phyloP scores from a whole-genome alignment of 2,888 invertebrate species.

The Exocentrus adspersus region DNA sequence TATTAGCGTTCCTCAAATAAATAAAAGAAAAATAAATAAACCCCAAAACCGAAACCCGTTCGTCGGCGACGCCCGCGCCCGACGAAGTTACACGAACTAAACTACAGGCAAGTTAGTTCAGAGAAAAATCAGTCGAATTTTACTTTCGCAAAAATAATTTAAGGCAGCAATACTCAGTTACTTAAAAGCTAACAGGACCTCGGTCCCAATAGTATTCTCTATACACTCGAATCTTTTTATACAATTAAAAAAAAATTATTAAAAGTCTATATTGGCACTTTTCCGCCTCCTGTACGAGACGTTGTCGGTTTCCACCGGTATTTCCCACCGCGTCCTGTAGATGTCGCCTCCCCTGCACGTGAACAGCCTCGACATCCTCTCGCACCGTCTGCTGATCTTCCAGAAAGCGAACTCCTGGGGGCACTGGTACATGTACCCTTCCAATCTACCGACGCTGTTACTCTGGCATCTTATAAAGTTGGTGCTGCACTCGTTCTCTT shows the following conservation, averaged over 20 bases:
- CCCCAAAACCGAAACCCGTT: slow-evolving; percentile 44
- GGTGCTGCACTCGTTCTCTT: slow-evolving; percentile 73
- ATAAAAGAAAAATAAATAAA: slow-evolving; percentile 41
- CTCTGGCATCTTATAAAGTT: slow-evolving; percentile 78
- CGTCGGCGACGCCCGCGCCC: neutral
- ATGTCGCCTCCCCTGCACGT: slow-evolving; percentile 68
- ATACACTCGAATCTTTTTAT: too few species aligned
- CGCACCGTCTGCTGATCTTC: slow-evolving; percentile 81
- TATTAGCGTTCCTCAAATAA: slow-evolving; percentile 19
- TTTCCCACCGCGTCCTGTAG: slow-evolving; percentile 65
- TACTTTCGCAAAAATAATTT: slow-evolving; percentile 25
- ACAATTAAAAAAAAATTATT: neutral
- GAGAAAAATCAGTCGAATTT: slow-evolving; percentile 37
- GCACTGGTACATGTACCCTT: slow-evolving; percentile 80
- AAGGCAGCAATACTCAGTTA: neutral
- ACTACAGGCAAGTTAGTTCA: slow-evolving; percentile 42
- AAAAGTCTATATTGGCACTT: slow-evolving; percentile 39
- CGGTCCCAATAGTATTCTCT: too few species aligned
- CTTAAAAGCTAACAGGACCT: neutral
- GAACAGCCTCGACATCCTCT: slow-evolving; percentile 70
- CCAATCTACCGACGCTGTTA: slow-evolving; percentile 66
- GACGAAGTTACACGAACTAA: slow-evolving; percentile 34
- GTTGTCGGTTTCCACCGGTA: slow-evolving; percentile 68
- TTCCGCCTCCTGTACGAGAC: slow-evolving; percentile 62
- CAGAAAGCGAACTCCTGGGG: slow-evolving; percentile 81